phyloP scores from a whole-genome alignment of 2,797 vertebrate genomes.

The Cirrhinus mrigala region DNA sequence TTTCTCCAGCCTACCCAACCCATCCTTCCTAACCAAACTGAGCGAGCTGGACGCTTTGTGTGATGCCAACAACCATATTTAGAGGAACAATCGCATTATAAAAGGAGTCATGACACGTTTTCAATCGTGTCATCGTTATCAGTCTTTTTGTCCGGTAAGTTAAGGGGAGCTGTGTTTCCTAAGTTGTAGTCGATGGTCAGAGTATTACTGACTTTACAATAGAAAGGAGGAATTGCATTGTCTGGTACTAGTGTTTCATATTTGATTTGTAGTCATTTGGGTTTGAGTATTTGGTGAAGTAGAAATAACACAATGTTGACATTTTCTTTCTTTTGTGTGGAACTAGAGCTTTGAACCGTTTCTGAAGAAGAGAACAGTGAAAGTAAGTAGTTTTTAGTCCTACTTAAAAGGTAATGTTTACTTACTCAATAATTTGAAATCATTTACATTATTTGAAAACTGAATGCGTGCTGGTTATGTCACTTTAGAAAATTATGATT shows the following conservation, averaged over 20 bases:
- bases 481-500: background rate
- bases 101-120: constrained; percentile 4
- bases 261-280: background rate
- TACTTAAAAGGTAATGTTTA: background rate
- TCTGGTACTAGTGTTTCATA: background rate
- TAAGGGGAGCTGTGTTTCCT: background rate
- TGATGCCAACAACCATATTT: constrained; percentile 47
- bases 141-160: constrained; percentile 5
- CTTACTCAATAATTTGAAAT: too few relatives aligned
- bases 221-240: background rate
- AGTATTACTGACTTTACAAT: background rate
- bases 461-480: background rate
- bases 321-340: background rate
- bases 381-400: background rate
- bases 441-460: background rate
- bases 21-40: constrained; percentile 34
- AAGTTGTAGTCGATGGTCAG: background rate
- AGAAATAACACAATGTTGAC: background rate
- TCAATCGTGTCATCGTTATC: constrained; percentile 9
- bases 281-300: background rate
- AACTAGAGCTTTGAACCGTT: background rate
- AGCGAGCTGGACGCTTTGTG: constrained; percentile 7
- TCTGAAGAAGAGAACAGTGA: background rate
- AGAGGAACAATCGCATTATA: constrained; percentile 41
- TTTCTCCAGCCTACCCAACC: background rate